Conservation (phyloP, 2,888 invertebrate genomes). For the Camponotus fellah region DNA sequence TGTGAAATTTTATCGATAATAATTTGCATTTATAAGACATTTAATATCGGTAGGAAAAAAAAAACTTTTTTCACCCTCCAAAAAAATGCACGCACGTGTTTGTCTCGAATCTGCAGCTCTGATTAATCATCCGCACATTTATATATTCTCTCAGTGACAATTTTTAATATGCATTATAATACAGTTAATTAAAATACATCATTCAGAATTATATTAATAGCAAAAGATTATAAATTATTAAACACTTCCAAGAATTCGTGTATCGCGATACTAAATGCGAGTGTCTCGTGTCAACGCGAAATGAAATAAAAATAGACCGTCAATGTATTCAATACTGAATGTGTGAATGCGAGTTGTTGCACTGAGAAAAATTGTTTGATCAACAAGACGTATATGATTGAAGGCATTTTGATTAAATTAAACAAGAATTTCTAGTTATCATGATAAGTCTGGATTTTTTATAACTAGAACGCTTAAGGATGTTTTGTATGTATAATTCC, state of each 20-base stretch:
- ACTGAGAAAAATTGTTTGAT: no score
- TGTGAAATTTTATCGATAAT: slow-evolving; percentile 26
- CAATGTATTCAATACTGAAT: background rate
- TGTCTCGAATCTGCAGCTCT: background rate
- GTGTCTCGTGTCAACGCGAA: background rate
- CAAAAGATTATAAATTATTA: background rate
- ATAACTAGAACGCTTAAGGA: no score
- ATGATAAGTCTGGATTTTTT: no score
- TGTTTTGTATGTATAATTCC: no score
- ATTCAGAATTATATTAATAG: background rate
- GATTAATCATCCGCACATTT: background rate
- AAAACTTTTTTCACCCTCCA: background rate
- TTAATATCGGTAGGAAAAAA: background rate
- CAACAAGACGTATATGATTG: no score
- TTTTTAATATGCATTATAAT: slow-evolving; percentile 3
- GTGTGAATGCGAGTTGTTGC: slow-evolving; percentile 24
- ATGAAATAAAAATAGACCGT: background rate
- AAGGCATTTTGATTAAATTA: no score
- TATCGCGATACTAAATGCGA: background rate
- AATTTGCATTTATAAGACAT: slow-evolving; percentile 23
- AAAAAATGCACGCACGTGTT: background rate
- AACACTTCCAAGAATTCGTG: background rate
- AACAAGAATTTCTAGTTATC: no score
- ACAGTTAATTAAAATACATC: background rate
- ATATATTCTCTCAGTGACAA: background rate